Conservation (phyloP, 1,140 invertebrate species). For the Zeugodacus cucurbitae region DNA sequence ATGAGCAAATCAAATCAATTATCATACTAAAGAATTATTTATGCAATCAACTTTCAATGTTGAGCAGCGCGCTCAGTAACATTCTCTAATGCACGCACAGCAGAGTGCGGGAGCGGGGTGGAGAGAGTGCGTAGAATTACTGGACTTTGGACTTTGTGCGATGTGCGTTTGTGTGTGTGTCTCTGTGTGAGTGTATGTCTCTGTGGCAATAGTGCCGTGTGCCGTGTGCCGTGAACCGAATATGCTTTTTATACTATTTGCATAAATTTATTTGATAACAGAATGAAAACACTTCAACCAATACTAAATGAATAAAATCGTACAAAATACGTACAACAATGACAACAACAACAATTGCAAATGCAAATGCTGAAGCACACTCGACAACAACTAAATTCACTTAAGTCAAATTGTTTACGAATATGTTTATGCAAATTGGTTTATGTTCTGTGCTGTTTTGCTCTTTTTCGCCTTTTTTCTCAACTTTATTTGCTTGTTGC, state of each 20-base stretch:
- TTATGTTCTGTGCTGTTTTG: not conserved
- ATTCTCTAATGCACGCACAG: not conserved
- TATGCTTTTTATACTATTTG: slow-evolving; percentile 4
- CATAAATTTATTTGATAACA: slow-evolving; percentile 32
- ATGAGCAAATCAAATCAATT: slow-evolving; percentile 17
- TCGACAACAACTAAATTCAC: slow-evolving; percentile 18
- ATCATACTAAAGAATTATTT: not conserved
- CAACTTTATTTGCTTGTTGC: not conserved
- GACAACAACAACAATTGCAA: not conserved
- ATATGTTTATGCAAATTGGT: slow-evolving; percentile 33
- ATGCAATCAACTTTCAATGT: slow-evolving; percentile 15
- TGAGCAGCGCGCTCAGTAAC: not conserved
- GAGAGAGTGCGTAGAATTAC: not conserved
- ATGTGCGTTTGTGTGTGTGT: not conserved
- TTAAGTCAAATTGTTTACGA: not conserved
- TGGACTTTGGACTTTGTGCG: not conserved
- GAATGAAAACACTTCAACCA: slow-evolving; percentile 9
- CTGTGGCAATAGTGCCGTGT: not conserved
- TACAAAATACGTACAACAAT: not conserved
- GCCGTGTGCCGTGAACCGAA: not conserved
- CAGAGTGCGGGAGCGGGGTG: not conserved
- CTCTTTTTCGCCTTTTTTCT: not conserved
- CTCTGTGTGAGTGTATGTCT: not conserved
- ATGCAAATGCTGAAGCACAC: not conserved
- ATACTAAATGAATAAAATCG: not conserved